A percentile compares a stretch with the other conserved stretches of the same genome.
Evolutionary conservation across 2,888 invertebrate species (phyloP).

Genomic region (Dorcus hopei): DNA sequence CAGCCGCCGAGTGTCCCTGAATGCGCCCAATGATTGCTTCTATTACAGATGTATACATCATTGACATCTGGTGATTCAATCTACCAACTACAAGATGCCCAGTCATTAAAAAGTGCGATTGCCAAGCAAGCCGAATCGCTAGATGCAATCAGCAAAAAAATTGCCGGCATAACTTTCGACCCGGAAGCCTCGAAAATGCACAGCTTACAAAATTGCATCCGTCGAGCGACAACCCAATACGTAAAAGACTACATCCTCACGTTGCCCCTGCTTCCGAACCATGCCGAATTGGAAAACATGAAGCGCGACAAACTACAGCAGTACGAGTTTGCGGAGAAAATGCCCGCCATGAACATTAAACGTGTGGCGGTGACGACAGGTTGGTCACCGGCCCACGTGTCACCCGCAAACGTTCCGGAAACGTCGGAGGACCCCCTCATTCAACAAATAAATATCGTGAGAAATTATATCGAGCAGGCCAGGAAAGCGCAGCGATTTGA

Average conservation of each 20-base stretch:
- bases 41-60: constrained; percentile 58
- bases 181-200: constrained; percentile 61
- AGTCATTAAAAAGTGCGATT: constrained; percentile 76
- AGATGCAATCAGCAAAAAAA: constrained; percentile 78
- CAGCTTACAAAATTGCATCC: constrained; percentile 68
- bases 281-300: constrained; percentile 65
- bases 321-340: constrained; percentile 10
- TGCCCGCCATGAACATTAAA: constrained; percentile 19
- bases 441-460: constrained; percentile 91
- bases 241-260: constrained; percentile 82
- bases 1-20: too few relatives aligned
- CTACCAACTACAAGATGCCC: constrained; percentile 81
- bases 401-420: constrained; percentile 44
- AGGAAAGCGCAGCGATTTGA: constrained; percentile 69
- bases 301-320: constrained; percentile 27
- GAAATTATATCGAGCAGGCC: constrained; percentile 87
- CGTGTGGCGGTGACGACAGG: constrained; percentile 46
- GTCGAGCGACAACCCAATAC: constrained; percentile 74
- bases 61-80: constrained; percentile 85
- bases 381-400: constrained; percentile 45
- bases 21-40: too few relatives aligned
- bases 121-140: constrained; percentile 85
- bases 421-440: constrained; percentile 68
- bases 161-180: constrained; percentile 60
- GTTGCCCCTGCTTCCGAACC: constrained; percentile 75